Conservation (phyloP, 2,888 invertebrate species). For the Tetranychus piercei region DNA sequence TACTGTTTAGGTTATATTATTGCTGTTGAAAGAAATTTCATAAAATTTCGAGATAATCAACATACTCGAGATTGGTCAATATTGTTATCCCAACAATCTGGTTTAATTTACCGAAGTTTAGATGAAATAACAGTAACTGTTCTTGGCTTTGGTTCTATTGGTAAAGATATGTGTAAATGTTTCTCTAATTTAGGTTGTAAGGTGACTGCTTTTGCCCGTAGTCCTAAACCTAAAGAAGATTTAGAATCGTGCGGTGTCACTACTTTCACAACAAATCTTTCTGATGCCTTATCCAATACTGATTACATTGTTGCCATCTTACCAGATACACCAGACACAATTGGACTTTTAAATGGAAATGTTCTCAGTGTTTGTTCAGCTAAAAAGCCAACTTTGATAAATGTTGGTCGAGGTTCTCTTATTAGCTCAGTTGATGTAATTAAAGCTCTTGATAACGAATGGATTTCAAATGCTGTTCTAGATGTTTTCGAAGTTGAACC, state of each 20-base stretch:
- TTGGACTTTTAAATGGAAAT: conserved; percentile 37
- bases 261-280: conserved; percentile 26
- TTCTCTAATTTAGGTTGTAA: not conserved
- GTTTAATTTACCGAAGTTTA: not conserved
- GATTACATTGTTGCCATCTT: conserved; percentile 42
- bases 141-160: conserved; percentile 9
- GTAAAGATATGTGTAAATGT: not conserved
- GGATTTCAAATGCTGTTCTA: conserved; percentile 40
- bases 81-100: conserved; percentile 12
- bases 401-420: conserved; percentile 41
- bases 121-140: conserved; percentile 1
- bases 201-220: not conserved
- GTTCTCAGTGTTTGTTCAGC: conserved; percentile 36
- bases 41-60: conserved; percentile 33
- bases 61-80: conserved; percentile 25
- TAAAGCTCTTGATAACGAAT: conserved; percentile 37
- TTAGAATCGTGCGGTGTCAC: not conserved
- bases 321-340: conserved; percentile 38
- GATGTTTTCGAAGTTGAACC: conserved; percentile 42
- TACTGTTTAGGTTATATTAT: conserved; percentile 38
- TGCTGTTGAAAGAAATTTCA: conserved; percentile 36
- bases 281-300: conserved; percentile 34
- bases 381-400: conserved; percentile 37
- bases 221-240: not conserved
- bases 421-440: conserved; percentile 38